Conservation (phyloP, 1,140 invertebrate genomes). For the Formica selysi region DNA sequence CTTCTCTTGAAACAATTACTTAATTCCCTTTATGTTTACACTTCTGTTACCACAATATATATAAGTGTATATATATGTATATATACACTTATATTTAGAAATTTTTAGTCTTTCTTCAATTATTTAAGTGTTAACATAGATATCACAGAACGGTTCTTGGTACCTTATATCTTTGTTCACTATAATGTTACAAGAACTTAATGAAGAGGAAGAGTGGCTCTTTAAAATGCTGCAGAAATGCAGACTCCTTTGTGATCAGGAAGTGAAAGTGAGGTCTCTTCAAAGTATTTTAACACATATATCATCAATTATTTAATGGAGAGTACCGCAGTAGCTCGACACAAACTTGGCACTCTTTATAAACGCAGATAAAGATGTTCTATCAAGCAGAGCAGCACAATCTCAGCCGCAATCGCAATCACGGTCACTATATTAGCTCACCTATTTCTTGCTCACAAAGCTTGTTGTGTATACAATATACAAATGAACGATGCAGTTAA, state of each 20-base stretch:
- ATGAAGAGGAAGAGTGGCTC: conserved; percentile 82
- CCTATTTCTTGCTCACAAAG: conserved; percentile 77
- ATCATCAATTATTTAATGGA: conserved; percentile 77
- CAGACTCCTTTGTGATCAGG: conserved; percentile 76
- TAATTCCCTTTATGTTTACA: conserved; percentile 77
- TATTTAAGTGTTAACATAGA: conserved; percentile 87
- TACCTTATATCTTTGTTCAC: conserved; percentile 85
- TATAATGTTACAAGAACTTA: conserved; percentile 82
- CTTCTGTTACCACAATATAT: conserved; percentile 75
- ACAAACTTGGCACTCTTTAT: conserved; percentile 77
- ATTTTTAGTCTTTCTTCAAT: conserved; percentile 86
- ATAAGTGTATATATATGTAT: conserved; percentile 84
- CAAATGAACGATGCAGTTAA: conserved; percentile 79
- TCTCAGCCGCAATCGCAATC: conserved; percentile 77
- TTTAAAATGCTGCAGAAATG: conserved; percentile 80
- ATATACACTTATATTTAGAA: conserved; percentile 84
- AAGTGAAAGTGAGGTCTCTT: conserved; percentile 77
- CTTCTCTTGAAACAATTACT: conserved; percentile 75
- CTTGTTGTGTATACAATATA: conserved; percentile 77
- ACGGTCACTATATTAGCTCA: conserved; percentile 77
- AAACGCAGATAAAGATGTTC: conserved; percentile 72
- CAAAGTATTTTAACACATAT: conserved; percentile 74
- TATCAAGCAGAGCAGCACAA: conserved; percentile 74
- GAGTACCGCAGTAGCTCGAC: conserved; percentile 69
- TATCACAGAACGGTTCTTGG: conserved; percentile 87